Evolutionary conservation across 2,888 invertebrate species (phyloP), one percentile per base, ranked within the genome.

Genomic region (Dasypogon diadema): DNA sequence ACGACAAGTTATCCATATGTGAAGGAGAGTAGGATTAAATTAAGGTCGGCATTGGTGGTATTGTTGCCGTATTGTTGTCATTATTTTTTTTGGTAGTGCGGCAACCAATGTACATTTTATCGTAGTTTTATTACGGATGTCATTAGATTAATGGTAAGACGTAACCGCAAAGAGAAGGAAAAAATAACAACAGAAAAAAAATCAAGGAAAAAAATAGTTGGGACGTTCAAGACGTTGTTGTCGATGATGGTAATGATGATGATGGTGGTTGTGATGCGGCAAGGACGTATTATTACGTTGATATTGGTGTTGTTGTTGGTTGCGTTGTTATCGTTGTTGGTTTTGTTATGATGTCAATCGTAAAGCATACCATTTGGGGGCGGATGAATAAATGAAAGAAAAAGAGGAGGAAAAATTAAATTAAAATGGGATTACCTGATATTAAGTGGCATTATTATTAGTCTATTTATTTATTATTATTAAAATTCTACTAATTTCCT

Each of bases 391-490:
- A 55, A 72, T 54, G 22, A 37, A 54, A 37, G 54, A 72, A 55
- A 55, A 55, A 54, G 37, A 22, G 54, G 30, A 30, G 14, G 18
- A 16, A 30, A 70, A 22, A 34, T 37, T 5, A 72, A 72, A 72
- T 72, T 22, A 72, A 72, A 54, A 72, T 37, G 54, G 55, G 72
- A 34, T 72, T 72, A 72, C 72, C 72, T 72, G 55, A 21, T 55
- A 37, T 21, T 14, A 21, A 21, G 26, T 21, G 30, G 21, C 54
- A 55, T 72, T 34, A 30, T 1, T 42, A 12, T 42, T 42, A 42
- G n/a, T n/a, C n/a, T n/a, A n/a, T n/a, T n/a, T n/a, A n/a, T n/a
- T n/a, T n/a, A n/a, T n/a, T n/a, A n/a, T n/a, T n/a, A n/a, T n/a
- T n/a, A n/a, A n/a, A n/a, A n/a, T n/a, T n/a, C n/a, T n/a, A n/a